These are phyloP conservation scores for Theocolax elegans DNA, from an alignment of 1,140 invertebrate genomes.

Conservation along the genomic window DNA sequence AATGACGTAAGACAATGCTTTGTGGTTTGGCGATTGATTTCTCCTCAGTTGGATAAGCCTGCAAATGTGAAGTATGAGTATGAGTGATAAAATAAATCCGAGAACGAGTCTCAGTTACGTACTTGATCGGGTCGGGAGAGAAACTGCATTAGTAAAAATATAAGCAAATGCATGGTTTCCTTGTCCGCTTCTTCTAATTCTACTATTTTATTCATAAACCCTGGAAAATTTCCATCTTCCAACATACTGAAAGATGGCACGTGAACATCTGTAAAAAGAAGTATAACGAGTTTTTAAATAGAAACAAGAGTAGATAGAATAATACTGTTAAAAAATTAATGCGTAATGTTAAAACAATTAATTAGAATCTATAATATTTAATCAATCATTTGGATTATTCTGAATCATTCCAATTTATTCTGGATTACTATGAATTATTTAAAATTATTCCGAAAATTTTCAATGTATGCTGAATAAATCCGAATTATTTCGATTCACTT, in stretches of 20 bases:
- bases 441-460: too few relatives aligned
- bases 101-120: conserved; percentile 42
- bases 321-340: neutral
- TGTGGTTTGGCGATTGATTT: conserved; percentile 82
- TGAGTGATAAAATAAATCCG: neutral
- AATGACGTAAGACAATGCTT: conserved; percentile 89
- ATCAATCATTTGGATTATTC: too few relatives aligned
- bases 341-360: too few relatives aligned
- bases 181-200: conserved; percentile 95
- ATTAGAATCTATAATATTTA: too few relatives aligned
- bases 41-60: conserved; percentile 86
- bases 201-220: conserved; percentile 81
- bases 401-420: too few relatives aligned
- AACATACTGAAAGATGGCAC: conserved; percentile 77
- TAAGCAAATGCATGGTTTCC: conserved; percentile 95
- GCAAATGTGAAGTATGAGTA: conserved; percentile 18
- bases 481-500: too few relatives aligned
- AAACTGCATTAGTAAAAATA: conserved; percentile 96
- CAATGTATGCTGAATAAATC: too few relatives aligned
- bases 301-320: neutral
- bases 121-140: conserved; percentile 82
- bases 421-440: too few relatives aligned
- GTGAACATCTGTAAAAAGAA: conserved; percentile 75
- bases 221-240: conserved; percentile 75
- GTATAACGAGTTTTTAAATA: neutral